Base-by-base conservation (phyloP, 2,888 invertebrate genomes). In the Beris morrisii region DNA sequence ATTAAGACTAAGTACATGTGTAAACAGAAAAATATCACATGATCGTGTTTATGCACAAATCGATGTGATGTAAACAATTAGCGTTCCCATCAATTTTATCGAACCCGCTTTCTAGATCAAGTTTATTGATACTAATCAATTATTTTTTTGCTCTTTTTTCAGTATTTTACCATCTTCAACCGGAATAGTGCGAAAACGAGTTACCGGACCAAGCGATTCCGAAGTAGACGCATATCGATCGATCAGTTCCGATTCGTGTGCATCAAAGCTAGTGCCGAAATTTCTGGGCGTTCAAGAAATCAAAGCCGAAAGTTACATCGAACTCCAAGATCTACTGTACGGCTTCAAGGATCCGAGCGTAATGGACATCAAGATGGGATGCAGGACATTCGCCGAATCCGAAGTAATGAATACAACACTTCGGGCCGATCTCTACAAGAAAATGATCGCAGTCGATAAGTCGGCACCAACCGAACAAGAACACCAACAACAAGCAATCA, bases 361-460 rank as follows among this genome's bases (percentile, higher is more conserved):
- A 0, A 97, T 98, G 89, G 98, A 98, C 80, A 91, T 98, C 69
- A 98, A 98, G 83, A 92, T 98, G 87, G 98, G 98, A 52, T 92
- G 92, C 3, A 86, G 97, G 75, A 98, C 97, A 22, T 98, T 97
- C 81, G 85, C 97, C 46, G 97, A 98, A 81, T 90, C 91, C 3
- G 98, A 98, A 83, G 97, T 97, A 48, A 88, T 88, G 76, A 97
- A 97, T 77, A 88, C 88, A 30, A 87, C 87, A 53, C 88, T 93
- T 15, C 86, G 97, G 57, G 77, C 85, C 4, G 98, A 98, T 82
- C 84, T 98, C 44, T 98, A 96, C 79, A 89, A 93, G 73, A 98
- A 98, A 84, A 97, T 98, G 97, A 86, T 97, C 46, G 88, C 91
- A 5, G 87, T 98, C 13, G 95, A 97, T 78, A 90, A 92, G 0